Base-by-base conservation (phyloP, 2,888 invertebrate species). In the Acanthoscelides obtectus region DNA sequence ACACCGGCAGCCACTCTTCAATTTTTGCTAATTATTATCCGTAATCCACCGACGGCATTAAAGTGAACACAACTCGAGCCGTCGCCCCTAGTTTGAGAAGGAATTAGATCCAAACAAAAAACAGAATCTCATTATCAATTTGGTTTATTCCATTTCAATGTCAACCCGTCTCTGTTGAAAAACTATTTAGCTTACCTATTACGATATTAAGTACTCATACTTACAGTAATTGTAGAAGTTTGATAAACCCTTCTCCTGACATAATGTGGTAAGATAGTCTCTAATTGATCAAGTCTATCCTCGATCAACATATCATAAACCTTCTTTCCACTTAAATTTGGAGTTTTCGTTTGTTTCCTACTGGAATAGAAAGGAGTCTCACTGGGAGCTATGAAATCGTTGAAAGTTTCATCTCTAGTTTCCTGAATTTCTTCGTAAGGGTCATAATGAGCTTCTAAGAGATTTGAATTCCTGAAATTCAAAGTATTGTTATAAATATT, bases 261-360 rank as follows among this genome's bases (percentile, higher is more conserved):
- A 72, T 85, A 85, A 73, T 83, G 79, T 0, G 85, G 85, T 63
- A 85, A 73, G 71, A 85, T 81, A 2, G 82, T 82, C 76, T 85
- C 85, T 64, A 85, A 75, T 69, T 84, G 83, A 75, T 85, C 83
- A 68, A 85, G 75, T 68, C 84, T 77, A 75, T 85, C 85, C 75
- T 85, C 85, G 67, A 85, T 85, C 66, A 85, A 77, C 76, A 85
- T 70, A 22, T 84, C 83, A 63, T 80, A 76, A 20, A 82, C 72
- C 68, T 79, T 70, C 63, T 78, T 72, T 20, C 75, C 68, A 0
- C 77, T 70, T 22, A 84, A 77, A 17, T 66, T 25, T 2, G 84
- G 84, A 0, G 84, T 84, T 74, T 76, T 72, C 20, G 64, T 69
- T 19, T 70, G 68, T 72, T 74, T 75, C 71, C 75, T 77, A 1